Conservation (phyloP, 2,797 vertebrate genomes). For the Chiroxiphia lanceolata region DNA sequence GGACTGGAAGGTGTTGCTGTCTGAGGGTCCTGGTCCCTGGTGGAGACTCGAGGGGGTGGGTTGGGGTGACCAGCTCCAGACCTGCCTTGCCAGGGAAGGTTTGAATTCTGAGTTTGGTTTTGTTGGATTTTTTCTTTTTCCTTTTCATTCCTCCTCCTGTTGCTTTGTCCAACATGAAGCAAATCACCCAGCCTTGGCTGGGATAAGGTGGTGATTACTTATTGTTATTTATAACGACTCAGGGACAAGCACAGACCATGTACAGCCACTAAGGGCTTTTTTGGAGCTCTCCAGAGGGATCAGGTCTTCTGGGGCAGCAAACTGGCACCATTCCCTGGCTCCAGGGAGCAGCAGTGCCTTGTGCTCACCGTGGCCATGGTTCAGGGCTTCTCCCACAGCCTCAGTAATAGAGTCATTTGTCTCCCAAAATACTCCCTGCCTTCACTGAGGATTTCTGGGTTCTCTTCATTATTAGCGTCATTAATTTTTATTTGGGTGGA, state of each 20-base stretch:
- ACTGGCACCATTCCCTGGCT: neutral
- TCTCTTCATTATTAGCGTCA: constrained; percentile 28
- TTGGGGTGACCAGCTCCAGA: neutral
- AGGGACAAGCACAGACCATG: neutral
- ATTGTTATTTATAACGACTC: neutral
- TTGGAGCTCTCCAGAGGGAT: neutral
- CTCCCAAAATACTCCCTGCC: constrained; percentile 15
- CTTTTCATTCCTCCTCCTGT: neutral
- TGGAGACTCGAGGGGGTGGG: neutral
- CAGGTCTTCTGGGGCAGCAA: neutral
- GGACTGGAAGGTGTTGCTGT: neutral
- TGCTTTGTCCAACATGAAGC: neutral
- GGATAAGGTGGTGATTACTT: neutral
- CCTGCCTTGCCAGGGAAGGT: neutral
- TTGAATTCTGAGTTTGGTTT: neutral
- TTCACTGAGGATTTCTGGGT: constrained; percentile 13
- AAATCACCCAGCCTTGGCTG: neutral
- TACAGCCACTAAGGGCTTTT: neutral
- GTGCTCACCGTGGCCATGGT: neutral
- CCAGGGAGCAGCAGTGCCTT: neutral
- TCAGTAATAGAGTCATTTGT: constrained; percentile 37
- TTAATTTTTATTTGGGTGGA: constrained; percentile 38
- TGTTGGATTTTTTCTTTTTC: fast-evolving
- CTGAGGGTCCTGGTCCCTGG: neutral
- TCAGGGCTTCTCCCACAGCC: constrained; percentile 20